Percentiles rank a stretch among this genome's conserved stretches.
Evolutionary conservation across 2,797 vertebrate species (phyloP).

Genomic region (Brachyalestes nurse): DNA sequence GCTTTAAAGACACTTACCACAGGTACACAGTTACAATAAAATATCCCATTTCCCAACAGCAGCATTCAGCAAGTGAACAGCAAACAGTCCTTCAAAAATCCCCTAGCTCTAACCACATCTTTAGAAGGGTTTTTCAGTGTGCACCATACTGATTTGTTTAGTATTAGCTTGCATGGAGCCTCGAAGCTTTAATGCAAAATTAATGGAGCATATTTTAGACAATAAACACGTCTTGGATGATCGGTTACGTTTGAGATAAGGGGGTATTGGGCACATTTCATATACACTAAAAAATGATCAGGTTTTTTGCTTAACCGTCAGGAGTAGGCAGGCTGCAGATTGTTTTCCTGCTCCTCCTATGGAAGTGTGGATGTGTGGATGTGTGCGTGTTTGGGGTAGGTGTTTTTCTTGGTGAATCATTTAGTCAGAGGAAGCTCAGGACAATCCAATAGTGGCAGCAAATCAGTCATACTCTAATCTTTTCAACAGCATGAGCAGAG

Average conservation of each 20-base stretch:
- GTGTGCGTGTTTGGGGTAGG: not conserved
- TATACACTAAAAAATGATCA: not conserved
- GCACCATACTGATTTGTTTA: too few relatives aligned
- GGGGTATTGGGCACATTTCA: too few relatives aligned
- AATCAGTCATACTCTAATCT: constrained; percentile 3
- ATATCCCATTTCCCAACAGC: too few relatives aligned
- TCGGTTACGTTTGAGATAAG: too few relatives aligned
- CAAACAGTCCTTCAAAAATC: too few relatives aligned
- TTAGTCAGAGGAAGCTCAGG: constrained; percentile 14
- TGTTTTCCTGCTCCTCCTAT: not conserved
- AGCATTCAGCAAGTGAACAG: too few relatives aligned
- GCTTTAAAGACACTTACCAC: not conserved
- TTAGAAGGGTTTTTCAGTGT: too few relatives aligned
- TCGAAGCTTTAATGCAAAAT: too few relatives aligned
- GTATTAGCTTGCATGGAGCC: too few relatives aligned
- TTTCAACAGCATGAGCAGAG: constrained; percentile 9
- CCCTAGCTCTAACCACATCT: too few relatives aligned
- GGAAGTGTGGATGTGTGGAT: constrained; percentile 12
- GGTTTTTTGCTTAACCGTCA: not conserved
- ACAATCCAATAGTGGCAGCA: constrained; percentile 2
- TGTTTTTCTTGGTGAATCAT: constrained; percentile 9
- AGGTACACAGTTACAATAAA: not conserved
- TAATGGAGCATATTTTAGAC: too few relatives aligned
- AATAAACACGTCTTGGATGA: too few relatives aligned
- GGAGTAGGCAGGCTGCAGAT: not conserved